Evolutionary conservation across 2,888 invertebrate genomes (phyloP).

Genomic region (Lycia hirtaria): DNA sequence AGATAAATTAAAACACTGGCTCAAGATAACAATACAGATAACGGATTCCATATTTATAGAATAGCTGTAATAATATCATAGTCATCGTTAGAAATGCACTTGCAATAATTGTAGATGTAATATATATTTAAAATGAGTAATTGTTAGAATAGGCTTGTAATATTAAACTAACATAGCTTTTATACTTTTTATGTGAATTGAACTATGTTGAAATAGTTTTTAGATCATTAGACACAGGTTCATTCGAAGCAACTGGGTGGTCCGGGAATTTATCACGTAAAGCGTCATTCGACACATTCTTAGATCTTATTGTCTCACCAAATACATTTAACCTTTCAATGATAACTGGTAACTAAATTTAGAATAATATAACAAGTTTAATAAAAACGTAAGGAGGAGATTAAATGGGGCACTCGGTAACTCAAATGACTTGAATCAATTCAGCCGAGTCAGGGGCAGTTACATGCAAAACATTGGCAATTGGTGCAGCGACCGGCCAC

Average conservation of each 20-base stretch:
- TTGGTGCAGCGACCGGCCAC: constrained; percentile 35
- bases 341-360: background rate
- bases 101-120: constrained; percentile 17
- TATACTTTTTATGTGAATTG: background rate
- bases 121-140: constrained; percentile 16
- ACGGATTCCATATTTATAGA: constrained; percentile 4
- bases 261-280: background rate
- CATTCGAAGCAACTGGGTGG: background rate
- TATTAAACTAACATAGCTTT: background rate
- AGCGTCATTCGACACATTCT: background rate
- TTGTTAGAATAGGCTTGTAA: constrained; percentile 15
- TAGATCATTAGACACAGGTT: background rate
- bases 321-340: background rate
- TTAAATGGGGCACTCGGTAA: background rate
- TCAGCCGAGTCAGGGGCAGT: constrained; percentile 7
- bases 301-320: background rate
- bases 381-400: background rate
- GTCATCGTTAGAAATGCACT: constrained; percentile 10
- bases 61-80: no score
- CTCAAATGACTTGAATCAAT: constrained; percentile 17
- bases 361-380: background rate
- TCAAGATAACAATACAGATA: constrained; percentile 14
- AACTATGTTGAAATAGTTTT: background rate
- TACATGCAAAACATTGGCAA: constrained; percentile 26
- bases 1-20: constrained; percentile 9